Percentiles rank a stretch among this genome's conserved stretches.
Evolutionary conservation across 2,888 invertebrate species (phyloP).

Genomic region (Tubulanus polymorphus): DNA sequence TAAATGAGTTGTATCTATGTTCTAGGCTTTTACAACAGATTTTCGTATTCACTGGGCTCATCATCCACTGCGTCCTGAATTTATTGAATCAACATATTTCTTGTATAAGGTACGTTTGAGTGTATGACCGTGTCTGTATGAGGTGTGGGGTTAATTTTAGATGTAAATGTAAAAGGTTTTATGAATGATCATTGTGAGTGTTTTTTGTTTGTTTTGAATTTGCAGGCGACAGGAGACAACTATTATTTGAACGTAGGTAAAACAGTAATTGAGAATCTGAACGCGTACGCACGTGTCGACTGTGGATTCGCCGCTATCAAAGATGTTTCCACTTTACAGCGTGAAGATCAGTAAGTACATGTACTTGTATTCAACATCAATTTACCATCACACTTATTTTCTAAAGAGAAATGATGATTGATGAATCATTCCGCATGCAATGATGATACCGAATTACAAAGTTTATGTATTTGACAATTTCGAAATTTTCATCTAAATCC

Average conservation of each 20-base stretch:
- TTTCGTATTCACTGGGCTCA: conserved; percentile 99
- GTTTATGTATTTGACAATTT: conserved; percentile 1
- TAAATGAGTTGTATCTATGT: conserved; percentile 5
- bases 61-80: conserved; percentile 93
- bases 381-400: too few species aligned
- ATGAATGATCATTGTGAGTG: neutral
- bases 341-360: conserved; percentile 70
- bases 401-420: too few species aligned
- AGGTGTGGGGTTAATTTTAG: neutral
- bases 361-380: too few species aligned
- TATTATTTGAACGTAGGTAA: conserved; percentile 92
- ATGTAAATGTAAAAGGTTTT: neutral
- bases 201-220: conserved; percentile 1
- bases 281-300: conserved; percentile 84
- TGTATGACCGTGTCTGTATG: neutral
- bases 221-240: conserved; percentile 84
- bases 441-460: too few species aligned
- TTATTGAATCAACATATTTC: conserved; percentile 96
- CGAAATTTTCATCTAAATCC: too few species aligned
- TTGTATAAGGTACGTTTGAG: conserved; percentile 67
- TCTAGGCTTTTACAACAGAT: conserved; percentile 87
- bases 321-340: conserved; percentile 82
- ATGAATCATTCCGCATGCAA: too few species aligned
- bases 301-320: conserved; percentile 98
- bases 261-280: conserved; percentile 80